Evolutionary conservation across 2,888 invertebrate genomes (phyloP).

Genomic region (Conomelus anceps): DNA sequence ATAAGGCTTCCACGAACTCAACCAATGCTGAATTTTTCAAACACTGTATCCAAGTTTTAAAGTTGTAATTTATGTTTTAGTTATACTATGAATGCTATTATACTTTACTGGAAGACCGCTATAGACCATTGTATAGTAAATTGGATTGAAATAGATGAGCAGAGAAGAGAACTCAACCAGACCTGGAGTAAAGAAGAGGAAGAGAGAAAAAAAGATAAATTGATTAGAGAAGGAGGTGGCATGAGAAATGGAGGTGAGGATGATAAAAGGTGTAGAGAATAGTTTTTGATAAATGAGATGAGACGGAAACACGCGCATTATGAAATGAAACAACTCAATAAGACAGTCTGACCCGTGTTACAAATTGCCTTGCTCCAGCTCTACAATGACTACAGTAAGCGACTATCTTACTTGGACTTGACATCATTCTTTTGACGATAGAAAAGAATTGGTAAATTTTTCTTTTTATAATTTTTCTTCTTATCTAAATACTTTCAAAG

Average conservation of each 20-base stretch:
- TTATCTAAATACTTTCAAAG: background rate
- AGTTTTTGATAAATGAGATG: background rate
- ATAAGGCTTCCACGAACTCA: too few species aligned
- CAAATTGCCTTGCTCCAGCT: background rate
- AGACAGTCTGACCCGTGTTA: constrained; percentile 7
- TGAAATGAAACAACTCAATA: constrained; percentile 9
- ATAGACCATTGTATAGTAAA: background rate
- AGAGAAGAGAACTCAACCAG: background rate
- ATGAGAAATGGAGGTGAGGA: background rate
- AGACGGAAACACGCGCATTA: constrained; percentile 9
- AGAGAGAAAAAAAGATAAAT: background rate
- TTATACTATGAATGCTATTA: too few species aligned
- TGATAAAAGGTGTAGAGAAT: background rate
- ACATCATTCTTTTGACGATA: background rate
- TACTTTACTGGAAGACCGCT: background rate
- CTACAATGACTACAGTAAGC: background rate
- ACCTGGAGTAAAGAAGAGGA: background rate
- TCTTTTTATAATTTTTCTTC: background rate
- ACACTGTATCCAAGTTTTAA: too few species aligned
- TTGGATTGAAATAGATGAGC: background rate
- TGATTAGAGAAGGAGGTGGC: background rate
- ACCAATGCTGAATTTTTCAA: too few species aligned
- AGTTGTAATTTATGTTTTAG: too few species aligned
- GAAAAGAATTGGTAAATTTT: background rate
- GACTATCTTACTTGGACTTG: background rate